phyloP scores from a whole-genome alignment of 2,888 invertebrate genomes.

The Prosopocoilus inquinatus region DNA sequence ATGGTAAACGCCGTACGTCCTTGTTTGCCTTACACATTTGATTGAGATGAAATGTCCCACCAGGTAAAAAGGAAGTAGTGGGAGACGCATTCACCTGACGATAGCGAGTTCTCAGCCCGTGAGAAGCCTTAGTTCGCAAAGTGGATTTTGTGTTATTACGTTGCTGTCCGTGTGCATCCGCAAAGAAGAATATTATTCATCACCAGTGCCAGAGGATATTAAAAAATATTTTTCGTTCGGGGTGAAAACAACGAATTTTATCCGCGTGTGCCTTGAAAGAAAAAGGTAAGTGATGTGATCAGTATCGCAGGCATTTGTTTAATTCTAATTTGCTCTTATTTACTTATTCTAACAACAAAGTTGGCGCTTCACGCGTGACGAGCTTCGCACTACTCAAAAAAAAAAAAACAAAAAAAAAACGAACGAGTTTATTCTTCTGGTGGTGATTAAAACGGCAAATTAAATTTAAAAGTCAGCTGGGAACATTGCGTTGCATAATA shows the following conservation, averaged over 20 bases:
- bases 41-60: slow-evolving; percentile 19
- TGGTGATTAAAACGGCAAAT: neutral
- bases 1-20: slow-evolving; percentile 6
- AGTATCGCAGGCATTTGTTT: too few relatives aligned
- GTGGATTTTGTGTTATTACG: slow-evolving; percentile 1
- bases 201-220: neutral
- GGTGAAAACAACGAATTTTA: neutral
- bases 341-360: neutral
- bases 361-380: neutral
- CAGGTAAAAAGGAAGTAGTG: slow-evolving; percentile 22
- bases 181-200: neutral
- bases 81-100: slow-evolving; percentile 29
- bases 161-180: neutral
- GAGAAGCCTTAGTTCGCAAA: slow-evolving; percentile 20
- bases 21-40: slow-evolving; percentile 14
- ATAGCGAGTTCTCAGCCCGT: slow-evolving; percentile 10
- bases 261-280: too few relatives aligned
- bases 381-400: too few relatives aligned
- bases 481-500: neutral
- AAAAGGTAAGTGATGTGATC: too few relatives aligned
- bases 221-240: neutral
- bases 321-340: too few relatives aligned
- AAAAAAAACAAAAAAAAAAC: too few relatives aligned
- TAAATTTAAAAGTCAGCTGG: neutral
- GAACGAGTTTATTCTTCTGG: too few relatives aligned